Evolutionary conservation across 2,888 invertebrate genomes (phyloP), one percentile per base, ranked within the genome.

Genomic region (Copidosoma aretas): DNA sequence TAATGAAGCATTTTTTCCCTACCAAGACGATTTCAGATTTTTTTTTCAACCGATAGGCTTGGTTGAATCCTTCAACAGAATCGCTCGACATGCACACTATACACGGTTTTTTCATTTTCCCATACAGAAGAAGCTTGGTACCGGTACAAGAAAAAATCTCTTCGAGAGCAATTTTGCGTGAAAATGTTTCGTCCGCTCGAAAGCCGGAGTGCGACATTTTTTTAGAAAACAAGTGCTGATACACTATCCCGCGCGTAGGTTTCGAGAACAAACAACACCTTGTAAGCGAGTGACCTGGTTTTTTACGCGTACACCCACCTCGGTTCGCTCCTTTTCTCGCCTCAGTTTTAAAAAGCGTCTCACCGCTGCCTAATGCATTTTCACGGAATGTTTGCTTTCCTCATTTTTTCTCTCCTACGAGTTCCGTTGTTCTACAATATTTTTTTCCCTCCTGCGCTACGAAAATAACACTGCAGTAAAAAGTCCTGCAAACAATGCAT

Each of bases 201-300:
- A 46, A 17, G 17, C 24, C 53, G 12, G 22, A 24, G 15, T 12
- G 21, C 53, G 15, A 32, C 32, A 32, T 32, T 32, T 32, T 24
- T 22, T 21, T 22, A 54, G 22, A 54, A 21, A 22, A 54, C 1
- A 46, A 46, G 17, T 22, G 15, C 24, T 22, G 53, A 24, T 21
- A 54, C 15, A 24, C 22, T 24, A 54, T 52, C 12, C n/a, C 17
- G 52, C n/a, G n/a, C 21, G n/a, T 52, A n/a, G 52, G 24, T 21
- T 54, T 15, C 53, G 21, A 4, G 15, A 54, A 54, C 53, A 24
- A n/a, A 54, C 24, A 54, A 22, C 21, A 21, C 22, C 24, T 54
- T 54, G 53, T 24, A 54, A 21, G 21, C 24, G 15, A 54, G 53
- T 22, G 53, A 15, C 53, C 53, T 54, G 53, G 8, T 46, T 46